Conservation (phyloP, 2,113 vertebrate species). For the Vombatus ursinus region DNA sequence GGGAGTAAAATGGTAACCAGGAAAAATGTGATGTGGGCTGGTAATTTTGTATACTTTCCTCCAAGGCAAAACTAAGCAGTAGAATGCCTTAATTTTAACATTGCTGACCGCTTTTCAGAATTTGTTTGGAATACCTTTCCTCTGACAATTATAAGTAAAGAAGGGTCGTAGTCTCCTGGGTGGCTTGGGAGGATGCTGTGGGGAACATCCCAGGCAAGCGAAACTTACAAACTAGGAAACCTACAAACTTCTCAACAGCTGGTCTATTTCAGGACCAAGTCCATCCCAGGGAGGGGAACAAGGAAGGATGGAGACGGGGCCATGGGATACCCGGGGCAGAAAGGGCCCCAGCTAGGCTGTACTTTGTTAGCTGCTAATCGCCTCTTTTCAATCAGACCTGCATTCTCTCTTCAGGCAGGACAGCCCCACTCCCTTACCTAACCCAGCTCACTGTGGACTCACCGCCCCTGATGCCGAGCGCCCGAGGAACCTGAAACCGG, state of each 20-base stretch:
- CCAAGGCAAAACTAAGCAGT: conserved; percentile 25
- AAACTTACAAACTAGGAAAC: conserved; percentile 47
- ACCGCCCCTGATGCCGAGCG: conserved; percentile 39
- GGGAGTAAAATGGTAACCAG: conserved; percentile 21
- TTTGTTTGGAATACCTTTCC: conserved; percentile 52
- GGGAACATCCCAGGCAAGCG: conserved; percentile 57
- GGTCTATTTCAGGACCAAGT: background rate
- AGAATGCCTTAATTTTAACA: background rate
- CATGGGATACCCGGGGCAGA: background rate
- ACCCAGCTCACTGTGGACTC: background rate
- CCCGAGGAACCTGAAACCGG: conserved; percentile 42
- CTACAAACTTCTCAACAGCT: background rate
- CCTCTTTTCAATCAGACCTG: conserved; percentile 56
- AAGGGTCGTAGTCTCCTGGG: conserved; percentile 39
- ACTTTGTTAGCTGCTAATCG: conserved; percentile 43
- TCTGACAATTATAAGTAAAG: conserved; percentile 48
- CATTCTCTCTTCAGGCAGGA: conserved; percentile 34
- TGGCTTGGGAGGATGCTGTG: conserved; percentile 17
- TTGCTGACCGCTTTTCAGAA: conserved; percentile 13
- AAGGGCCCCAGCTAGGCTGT: background rate
- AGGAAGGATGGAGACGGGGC: background rate
- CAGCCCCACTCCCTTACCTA: conserved; percentile 30
- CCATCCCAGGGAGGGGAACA: background rate
- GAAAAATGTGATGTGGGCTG: conserved; percentile 34
- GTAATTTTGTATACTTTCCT: conserved; percentile 39